Evolutionary conservation across 1,140 invertebrate genomes (phyloP).

Genomic region (Tetragonula clypearis): DNA sequence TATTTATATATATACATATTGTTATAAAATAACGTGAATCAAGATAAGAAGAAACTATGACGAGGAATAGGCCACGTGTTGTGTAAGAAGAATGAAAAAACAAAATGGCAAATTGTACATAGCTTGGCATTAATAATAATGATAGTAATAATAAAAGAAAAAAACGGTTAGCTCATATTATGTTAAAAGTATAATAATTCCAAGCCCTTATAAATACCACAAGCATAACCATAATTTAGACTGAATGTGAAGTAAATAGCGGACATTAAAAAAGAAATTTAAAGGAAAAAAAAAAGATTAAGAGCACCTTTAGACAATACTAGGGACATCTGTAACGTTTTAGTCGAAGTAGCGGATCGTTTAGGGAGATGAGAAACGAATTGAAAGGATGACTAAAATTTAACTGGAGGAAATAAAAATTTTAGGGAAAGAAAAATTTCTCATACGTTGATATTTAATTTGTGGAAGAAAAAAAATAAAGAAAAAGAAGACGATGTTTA

Average conservation of each 20-base stretch:
- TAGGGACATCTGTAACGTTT: conserved; percentile 63
- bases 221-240: conserved; percentile 68
- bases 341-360: conserved; percentile 58
- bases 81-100: background rate
- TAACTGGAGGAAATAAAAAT: conserved; percentile 13
- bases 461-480: background rate
- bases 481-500: conserved; percentile 61
- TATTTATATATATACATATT: background rate
- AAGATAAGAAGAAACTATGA: background rate
- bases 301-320: conserved; percentile 77
- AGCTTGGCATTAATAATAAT: conserved; percentile 54
- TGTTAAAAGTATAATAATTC: conserved; percentile 54
- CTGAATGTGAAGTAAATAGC: conserved; percentile 65
- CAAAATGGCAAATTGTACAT: conserved; percentile 59
- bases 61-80: background rate
- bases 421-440: conserved; percentile 4
- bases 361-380: conserved; percentile 30
- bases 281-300: conserved; percentile 36
- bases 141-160: background rate
- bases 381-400: background rate
- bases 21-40: background rate
- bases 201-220: conserved; percentile 65
- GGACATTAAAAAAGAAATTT: conserved; percentile 40
- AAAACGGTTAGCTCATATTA: conserved; percentile 39
- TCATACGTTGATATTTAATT: conserved; percentile 55